Evolutionary conservation across 2,888 invertebrate genomes (phyloP), one percentile per base, ranked within the genome.

Genomic region (Cerceris ruficornis): DNA sequence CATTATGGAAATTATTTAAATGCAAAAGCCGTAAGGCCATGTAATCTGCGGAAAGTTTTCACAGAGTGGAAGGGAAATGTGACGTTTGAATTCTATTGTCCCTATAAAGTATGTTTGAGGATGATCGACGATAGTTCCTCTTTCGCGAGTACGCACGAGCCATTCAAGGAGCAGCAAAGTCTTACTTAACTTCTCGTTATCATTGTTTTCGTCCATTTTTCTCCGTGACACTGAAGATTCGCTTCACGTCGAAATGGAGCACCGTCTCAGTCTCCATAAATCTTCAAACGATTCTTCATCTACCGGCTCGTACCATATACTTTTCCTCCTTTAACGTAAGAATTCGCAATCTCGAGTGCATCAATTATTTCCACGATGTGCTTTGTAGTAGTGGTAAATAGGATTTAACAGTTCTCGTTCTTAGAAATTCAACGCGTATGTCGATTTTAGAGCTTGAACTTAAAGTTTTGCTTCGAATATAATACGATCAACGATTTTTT

Each of bases 141-240:
- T 28, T 28, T 28, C 28, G 28, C 28, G 28, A 28, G 28, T 28
- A 28, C 28, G 28, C 28, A 28, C 28, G 28, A 28, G 28, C 28
- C 28, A 28, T 28, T 28, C 2, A 28, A 28, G 28, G 28, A 28
- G 28, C 28, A 4, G 28, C 28, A 28, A 28, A 54, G 54, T 15
- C 13, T 55, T 66, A 43, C 57, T 66, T 57, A 65, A 54, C 39
- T 65, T 54, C 54, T 65, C 65, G 54, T 65, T 65, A 55, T 43
- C 55, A 43, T 57, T 66, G 66, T 66, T 55, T 66, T 41, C 42
- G 11, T n/a, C 14, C 14, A 41, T 8, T 46, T 11, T 46, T 11
- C 46, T 46, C 46, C 11, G 46, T 11, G 46, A 46, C 46, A 46
- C 46, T 46, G 6, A 54, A 54, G 54, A 14, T 54, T 54, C 15